Evolutionary conservation across 2,888 invertebrate genomes (phyloP).

Genomic region (Lasioglossum oenotherae): DNA sequence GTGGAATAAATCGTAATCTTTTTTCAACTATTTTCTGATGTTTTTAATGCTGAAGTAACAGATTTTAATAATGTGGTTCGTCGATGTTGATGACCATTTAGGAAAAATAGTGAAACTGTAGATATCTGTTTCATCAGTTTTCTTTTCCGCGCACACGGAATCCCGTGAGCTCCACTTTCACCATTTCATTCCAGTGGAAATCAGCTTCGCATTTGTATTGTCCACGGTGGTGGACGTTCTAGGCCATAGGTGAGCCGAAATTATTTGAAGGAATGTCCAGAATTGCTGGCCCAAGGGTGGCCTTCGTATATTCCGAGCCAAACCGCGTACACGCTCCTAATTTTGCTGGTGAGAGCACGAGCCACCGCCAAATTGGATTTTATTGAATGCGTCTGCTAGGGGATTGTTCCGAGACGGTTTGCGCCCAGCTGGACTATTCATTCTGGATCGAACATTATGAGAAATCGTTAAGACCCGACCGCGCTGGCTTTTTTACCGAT

Average conservation of each 20-base stretch:
- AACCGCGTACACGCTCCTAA: conserved; percentile 64
- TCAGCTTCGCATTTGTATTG: conserved; percentile 42
- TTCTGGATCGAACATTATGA: conserved; percentile 45
- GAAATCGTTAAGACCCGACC: conserved; percentile 41
- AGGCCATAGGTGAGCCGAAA: conserved; percentile 54
- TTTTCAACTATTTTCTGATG: not conserved
- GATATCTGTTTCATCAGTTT: conserved; percentile 7
- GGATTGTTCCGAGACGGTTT: conserved; percentile 48
- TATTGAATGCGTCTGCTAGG: conserved; percentile 69
- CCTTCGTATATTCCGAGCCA: conserved; percentile 44
- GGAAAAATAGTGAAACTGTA: not conserved
- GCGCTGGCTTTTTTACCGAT: not conserved
- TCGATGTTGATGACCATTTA: not conserved
- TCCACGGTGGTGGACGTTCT: conserved; percentile 41
- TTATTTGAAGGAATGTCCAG: conserved; percentile 70
- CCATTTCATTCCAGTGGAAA: conserved; percentile 53
- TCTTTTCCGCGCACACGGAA: conserved; percentile 19
- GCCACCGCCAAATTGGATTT: conserved; percentile 69
- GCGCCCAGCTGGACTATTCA: conserved; percentile 20
- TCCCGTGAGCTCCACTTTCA: conserved; percentile 38
- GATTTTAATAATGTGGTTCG: not conserved
- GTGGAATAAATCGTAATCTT: not conserved
- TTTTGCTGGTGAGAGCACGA: conserved; percentile 61
- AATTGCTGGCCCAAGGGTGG: conserved; percentile 61
- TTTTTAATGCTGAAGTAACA: not conserved